These are phyloP conservation scores for Rugalucina vietnamica DNA, from an alignment of 2,888 invertebrate species.

Conservation along the genomic window DNA sequence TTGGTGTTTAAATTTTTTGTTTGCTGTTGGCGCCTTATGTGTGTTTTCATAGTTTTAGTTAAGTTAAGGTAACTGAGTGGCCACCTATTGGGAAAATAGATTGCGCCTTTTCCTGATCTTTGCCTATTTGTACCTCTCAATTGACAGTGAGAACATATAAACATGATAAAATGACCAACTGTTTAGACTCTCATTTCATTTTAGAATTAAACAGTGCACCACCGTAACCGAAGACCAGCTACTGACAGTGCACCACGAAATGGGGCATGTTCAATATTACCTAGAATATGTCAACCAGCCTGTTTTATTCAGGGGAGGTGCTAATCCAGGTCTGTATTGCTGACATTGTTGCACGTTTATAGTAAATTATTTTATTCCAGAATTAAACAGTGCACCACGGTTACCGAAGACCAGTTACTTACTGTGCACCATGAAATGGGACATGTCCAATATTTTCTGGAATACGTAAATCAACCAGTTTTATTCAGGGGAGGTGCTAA, in stretches of 20 bases:
- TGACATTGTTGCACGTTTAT: no score
- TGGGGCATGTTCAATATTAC: conserved; percentile 81
- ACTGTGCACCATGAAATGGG: conserved; percentile 83
- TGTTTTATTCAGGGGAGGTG: conserved; percentile 89
- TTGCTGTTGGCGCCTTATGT: no score
- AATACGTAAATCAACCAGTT: conserved; percentile 80
- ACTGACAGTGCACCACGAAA: conserved; percentile 82
- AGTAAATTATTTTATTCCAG: conserved; percentile 67
- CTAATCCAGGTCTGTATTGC: conserved; percentile 89
- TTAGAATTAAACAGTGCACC: conserved; percentile 82
- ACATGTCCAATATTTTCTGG: conserved; percentile 78
- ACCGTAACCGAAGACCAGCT: conserved; percentile 77
- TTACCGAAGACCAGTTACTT: conserved; percentile 77
- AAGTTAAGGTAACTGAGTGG: no score
- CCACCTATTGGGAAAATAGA: no score
- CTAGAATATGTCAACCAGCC: conserved; percentile 79
- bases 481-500: conserved; percentile 91
- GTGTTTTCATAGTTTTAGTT: no score
- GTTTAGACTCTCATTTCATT: no score
- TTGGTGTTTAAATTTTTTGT: no score
- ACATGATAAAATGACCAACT: no score
- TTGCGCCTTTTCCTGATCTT: no score
- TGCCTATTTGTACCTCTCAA: no score
- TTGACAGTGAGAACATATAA: no score
- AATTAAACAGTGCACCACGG: conserved; percentile 81